Evolutionary conservation across 2,797 vertebrate genomes (phyloP).

Genomic region (Leptoclinus maculatus): DNA sequence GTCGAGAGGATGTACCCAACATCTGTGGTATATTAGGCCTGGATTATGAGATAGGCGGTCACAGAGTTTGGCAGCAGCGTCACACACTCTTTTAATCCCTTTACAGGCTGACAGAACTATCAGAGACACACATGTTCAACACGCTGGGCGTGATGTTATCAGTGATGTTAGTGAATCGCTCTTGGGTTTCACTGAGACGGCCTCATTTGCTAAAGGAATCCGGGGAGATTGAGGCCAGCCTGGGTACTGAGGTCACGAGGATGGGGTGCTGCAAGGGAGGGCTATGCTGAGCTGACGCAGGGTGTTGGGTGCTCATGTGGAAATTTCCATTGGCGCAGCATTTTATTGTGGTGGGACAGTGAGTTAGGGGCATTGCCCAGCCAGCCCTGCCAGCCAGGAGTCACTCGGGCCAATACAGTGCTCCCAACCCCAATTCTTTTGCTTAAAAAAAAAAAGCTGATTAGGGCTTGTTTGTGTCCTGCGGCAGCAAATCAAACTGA

Average conservation of each 20-base stretch:
- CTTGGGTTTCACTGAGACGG: not conserved
- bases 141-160: not conserved
- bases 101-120: not conserved
- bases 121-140: not conserved
- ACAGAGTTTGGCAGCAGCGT: not conserved
- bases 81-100: constrained; percentile 27
- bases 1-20: constrained; percentile 15
- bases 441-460: constrained; percentile 20
- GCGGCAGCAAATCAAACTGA: constrained; percentile 40
- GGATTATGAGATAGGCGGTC: constrained; percentile 26
- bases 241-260: constrained; percentile 42
- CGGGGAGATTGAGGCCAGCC: not conserved
- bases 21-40: constrained; percentile 18
- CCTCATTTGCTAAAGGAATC: not conserved
- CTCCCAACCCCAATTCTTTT: constrained; percentile 6
- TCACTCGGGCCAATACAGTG: constrained; percentile 9
- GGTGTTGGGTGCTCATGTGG: constrained; percentile 60
- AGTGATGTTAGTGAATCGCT: not conserved
- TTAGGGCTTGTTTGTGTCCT: constrained; percentile 32
- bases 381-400: constrained; percentile 28
- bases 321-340: constrained; percentile 72
- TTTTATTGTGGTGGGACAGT: constrained; percentile 55
- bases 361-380: constrained; percentile 43
- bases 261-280: constrained; percentile 19
- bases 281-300: constrained; percentile 52